Percentiles rank a stretch among this genome's conserved stretches.
phyloP scores from a whole-genome alignment of 2,888 invertebrate genomes.

The Ophion ellenae region DNA sequence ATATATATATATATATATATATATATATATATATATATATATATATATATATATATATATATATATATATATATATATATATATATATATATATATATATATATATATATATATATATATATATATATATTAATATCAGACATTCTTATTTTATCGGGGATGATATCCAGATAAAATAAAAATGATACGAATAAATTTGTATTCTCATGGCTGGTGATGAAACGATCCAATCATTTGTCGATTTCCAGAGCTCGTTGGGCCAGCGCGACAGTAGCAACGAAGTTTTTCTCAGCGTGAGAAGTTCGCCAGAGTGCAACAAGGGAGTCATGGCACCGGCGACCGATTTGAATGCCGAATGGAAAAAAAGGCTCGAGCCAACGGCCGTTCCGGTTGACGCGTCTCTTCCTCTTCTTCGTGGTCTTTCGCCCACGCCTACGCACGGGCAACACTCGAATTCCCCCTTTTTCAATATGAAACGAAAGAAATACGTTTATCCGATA shows the following conservation, averaged over 20 bases:
- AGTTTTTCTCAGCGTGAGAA: conserved; percentile 79
- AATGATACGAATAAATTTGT: no score
- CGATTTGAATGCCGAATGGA: conserved; percentile 81
- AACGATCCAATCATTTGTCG: not conserved
- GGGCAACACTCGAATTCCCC: conserved; percentile 82
- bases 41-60: no score
- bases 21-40: no score
- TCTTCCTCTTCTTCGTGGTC: conserved; percentile 85
- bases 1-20: no score
- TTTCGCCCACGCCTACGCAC: conserved; percentile 81
- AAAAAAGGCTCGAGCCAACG: conserved; percentile 75
- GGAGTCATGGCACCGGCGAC: conserved; percentile 81
- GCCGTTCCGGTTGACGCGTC: conserved; percentile 83
- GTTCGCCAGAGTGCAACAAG: conserved; percentile 79
- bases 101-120: no score
- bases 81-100: no score
- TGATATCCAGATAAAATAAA: no score
- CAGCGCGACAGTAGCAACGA: conserved; percentile 79
- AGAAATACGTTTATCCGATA: conserved; percentile 87
- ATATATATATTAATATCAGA: no score
- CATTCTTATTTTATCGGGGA: no score
- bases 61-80: no score
- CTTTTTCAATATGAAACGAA: conserved; percentile 86
- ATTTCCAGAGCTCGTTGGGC: conserved; percentile 72
- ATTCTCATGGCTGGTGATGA: not conserved